phyloP scores from a whole-genome alignment of 2,113 vertebrate species.

The Urocolius indicus region DNA sequence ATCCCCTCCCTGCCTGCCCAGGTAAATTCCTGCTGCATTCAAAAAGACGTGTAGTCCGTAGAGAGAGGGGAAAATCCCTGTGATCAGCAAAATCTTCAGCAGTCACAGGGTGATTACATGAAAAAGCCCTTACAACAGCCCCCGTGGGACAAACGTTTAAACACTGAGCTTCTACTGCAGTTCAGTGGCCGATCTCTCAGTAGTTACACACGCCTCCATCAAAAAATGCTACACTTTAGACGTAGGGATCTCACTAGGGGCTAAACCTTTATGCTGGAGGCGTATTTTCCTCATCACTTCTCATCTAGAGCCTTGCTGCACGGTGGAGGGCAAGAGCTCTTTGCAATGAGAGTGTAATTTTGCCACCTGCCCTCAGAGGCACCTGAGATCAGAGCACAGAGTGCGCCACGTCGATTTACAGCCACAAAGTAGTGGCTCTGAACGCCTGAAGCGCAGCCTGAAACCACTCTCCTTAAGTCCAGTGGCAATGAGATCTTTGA shows the following conservation, averaged over 20 bases:
- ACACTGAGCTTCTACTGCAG: conserved; percentile 51
- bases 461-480: not conserved
- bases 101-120: conserved; percentile 20
- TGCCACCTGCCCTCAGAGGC: not conserved
- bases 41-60: conserved; percentile 23
- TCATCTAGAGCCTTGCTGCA: not conserved
- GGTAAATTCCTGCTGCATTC: conserved; percentile 46
- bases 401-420: not conserved
- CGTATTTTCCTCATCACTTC: not conserved
- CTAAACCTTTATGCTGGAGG: not conserved
- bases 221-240: not conserved
- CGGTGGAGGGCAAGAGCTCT: not conserved
- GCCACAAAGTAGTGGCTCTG: not conserved
- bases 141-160: conserved; percentile 26
- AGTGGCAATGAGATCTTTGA: not conserved
- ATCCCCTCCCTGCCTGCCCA: not conserved
- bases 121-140: conserved; percentile 54
- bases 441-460: not conserved
- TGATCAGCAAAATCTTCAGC: conserved; percentile 47
- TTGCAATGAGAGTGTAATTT: not conserved
- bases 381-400: not conserved
- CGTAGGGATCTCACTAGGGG: not conserved
- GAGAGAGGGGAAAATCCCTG: conserved; percentile 16
- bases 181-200: conserved; percentile 41
- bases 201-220: not conserved